phyloP scores from a whole-genome alignment of 2,888 invertebrate species.

The Gisinianus flammeolus region DNA sequence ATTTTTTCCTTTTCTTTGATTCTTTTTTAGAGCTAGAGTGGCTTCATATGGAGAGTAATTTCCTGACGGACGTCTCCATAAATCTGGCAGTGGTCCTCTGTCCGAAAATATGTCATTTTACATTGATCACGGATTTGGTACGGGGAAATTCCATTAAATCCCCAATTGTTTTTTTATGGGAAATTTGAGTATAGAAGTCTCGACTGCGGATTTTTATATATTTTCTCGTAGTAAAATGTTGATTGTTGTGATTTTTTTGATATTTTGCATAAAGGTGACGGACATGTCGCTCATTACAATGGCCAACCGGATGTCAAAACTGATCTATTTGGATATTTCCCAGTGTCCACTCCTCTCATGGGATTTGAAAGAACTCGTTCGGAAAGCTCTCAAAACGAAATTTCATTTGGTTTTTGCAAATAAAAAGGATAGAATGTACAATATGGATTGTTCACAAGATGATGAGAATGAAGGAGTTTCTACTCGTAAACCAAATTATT shows the following conservation, averaged over 20 bases:
- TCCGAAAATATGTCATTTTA: neutral
- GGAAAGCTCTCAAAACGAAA: neutral
- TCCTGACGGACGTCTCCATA: constrained; percentile 15
- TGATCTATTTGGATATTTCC: neutral
- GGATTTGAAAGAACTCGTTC: neutral
- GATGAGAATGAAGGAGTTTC: neutral
- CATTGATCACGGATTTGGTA: neutral
- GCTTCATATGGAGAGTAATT: constrained; percentile 5
- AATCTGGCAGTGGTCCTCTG: neutral
- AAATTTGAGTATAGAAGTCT: too few species aligned
- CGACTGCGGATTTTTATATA: too few species aligned
- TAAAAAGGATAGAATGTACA: neutral
- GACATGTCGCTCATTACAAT: neutral
- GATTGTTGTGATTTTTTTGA: neutral
- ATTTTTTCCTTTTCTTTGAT: neutral
- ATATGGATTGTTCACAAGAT: neutral
- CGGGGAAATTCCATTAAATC: too few species aligned
- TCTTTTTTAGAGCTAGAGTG: constrained; percentile 8
- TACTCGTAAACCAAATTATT: neutral
- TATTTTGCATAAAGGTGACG: neutral
- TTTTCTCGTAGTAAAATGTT: too few species aligned
- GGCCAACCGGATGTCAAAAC: neutral
- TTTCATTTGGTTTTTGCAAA: neutral
- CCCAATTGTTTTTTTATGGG: neutral
- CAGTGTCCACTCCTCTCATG: neutral